Evolutionary conservation across 1,140 invertebrate genomes (phyloP), one percentile per base, ranked within the genome.

Genomic region (Calephelis nemesis): DNA sequence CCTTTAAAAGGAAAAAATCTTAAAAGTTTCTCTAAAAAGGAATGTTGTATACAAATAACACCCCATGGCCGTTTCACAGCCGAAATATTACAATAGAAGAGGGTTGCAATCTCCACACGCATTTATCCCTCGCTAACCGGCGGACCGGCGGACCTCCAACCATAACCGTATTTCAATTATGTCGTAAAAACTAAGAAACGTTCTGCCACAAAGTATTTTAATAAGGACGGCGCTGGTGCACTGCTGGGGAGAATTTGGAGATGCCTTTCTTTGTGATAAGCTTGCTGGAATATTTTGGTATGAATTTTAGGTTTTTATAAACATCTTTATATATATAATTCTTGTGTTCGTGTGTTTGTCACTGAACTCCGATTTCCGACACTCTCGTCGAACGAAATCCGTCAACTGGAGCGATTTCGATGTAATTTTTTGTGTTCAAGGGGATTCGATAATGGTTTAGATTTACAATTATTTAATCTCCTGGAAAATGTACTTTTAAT

Each of bases 131-230:
- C 52, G 63, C 62, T 73, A 75, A 73, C 74, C 76, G 75, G 76
- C 80, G 73, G 77, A 76, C 4, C 30, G 30, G 30, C 30, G 75
- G 63, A 79, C 82, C 71, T 79, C 63, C 47, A 48, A 71, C 78
- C 65, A 87, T 89, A 84, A 88, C 79, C 75, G 80, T 89, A 89
- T 82, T 79, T 89, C 78, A 88, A 72, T 71, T 68, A 69, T 62
- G 78, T 85, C 85, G 76, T 89, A 89, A 88, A 89, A 89, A 88
- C 83, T 85, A 80, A 84, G 79, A 84, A 83, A 85, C 77, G 83
- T 81, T 74, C 72, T 72, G 70, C 79, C 80, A 73, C 78, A 81
- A 78, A 80, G 76, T 79, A 82, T 79, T 78, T 78, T 85, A 80
- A 84, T 79, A 82, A 75, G 76, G 79, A 66, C 66, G 15, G 39